Conservation (phyloP, 2,888 invertebrate species). For the Caenorhabditis sp. region DNA sequence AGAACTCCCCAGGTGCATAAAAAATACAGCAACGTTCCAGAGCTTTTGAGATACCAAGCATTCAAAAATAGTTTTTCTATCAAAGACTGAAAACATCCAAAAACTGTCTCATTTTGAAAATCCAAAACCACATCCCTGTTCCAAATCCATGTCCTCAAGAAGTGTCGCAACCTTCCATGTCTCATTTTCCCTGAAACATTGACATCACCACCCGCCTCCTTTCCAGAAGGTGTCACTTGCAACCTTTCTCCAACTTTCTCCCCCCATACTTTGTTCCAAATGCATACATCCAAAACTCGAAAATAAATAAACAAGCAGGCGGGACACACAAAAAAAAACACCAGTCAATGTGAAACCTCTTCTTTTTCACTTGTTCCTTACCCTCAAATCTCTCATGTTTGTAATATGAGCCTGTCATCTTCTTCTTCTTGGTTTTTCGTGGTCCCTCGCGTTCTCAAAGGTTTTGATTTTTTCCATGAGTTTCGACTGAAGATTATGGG, state of each 20-base stretch:
- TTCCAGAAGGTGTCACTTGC: constrained; percentile 12
- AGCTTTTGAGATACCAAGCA: no score
- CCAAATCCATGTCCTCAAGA: no score
- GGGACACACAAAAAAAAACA: background rate
- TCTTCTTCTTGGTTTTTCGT: background rate
- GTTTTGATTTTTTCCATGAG: no score
- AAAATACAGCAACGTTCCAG: no score
- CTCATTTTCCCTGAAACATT: background rate
- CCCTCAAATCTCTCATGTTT: constrained; percentile 61
- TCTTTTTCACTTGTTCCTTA: constrained; percentile 1
- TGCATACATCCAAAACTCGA: constrained; percentile 22
- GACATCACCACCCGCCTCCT: background rate
- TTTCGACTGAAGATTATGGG: constrained; percentile 13
- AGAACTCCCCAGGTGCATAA: no score
- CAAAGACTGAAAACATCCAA: no score
- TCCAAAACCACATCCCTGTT: no score
- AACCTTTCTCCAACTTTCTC: background rate
- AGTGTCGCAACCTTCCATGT: background rate
- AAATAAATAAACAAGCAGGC: constrained; percentile 7
- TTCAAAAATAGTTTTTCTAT: no score
- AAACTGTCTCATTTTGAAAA: no score
- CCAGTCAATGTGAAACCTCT: constrained; percentile 1
- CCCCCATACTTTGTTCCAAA: background rate
- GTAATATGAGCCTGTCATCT: constrained; percentile 58
- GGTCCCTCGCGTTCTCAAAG: background rate